These are phyloP conservation scores for Stratiomys singularior DNA, from an alignment of 2,888 invertebrate species.

Conservation along the genomic window DNA sequence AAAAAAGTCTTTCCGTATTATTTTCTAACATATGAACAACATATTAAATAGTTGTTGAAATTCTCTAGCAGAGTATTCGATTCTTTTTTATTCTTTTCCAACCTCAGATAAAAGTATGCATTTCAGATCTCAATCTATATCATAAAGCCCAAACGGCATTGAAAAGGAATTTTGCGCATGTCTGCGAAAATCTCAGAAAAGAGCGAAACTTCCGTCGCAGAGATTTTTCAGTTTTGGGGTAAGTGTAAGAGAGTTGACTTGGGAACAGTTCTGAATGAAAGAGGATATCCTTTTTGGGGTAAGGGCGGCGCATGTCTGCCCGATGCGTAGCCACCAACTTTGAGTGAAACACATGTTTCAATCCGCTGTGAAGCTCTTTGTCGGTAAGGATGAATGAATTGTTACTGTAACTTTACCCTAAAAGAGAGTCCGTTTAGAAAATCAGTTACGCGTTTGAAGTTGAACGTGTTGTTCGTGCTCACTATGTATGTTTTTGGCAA, in stretches of 20 bases:
- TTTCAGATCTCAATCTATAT: not conserved
- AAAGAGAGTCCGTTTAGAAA: conserved; percentile 46
- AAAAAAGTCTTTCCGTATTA: no score
- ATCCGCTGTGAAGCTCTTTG: conserved; percentile 21
- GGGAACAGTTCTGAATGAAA: conserved; percentile 22
- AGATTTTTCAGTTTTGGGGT: not conserved
- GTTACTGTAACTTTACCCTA: conserved; percentile 24
- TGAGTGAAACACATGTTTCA: conserved; percentile 16
- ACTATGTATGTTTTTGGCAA: conserved; percentile 55
- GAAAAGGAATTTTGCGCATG: not conserved
- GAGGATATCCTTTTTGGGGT: not conserved
- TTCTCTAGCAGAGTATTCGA: no score
- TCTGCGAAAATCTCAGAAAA: not conserved
- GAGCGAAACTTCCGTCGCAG: conserved; percentile 15
- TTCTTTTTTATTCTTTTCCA: no score
- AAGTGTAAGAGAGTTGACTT: conserved; percentile 15
- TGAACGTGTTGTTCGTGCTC: conserved; percentile 65
- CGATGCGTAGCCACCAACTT: not conserved
- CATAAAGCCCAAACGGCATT: not conserved
- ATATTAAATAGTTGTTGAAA: no score
- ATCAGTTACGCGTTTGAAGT: conserved; percentile 66
- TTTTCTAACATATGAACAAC: no score
- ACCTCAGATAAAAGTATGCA: not conserved
- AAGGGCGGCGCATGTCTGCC: not conserved
- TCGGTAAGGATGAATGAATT: conserved; percentile 21